Percentiles rank a stretch among this genome's conserved stretches.
Conservation (phyloP, 64 coral and sea anemone genomes). For the Acropora tenuis region DNA sequence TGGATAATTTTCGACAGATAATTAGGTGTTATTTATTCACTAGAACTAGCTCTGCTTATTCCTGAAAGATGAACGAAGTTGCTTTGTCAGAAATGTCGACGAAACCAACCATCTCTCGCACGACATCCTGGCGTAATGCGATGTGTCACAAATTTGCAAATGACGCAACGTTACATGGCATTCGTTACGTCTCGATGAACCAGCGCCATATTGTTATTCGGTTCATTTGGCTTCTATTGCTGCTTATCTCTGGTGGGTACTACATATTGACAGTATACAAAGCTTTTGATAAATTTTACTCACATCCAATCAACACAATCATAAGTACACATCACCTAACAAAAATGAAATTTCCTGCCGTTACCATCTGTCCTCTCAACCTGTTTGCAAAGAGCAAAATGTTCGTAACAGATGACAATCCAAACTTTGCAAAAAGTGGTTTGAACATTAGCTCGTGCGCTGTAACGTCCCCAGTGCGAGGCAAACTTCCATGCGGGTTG, state of each 20-base stretch:
- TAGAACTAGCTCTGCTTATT: no score
- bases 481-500: slow-evolving; percentile 10
- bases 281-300: slow-evolving; percentile 61
- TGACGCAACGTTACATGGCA: slow-evolving; percentile 66
- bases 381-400: slow-evolving; percentile 17
- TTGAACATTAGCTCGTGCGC: slow-evolving; percentile 39
- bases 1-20: no score
- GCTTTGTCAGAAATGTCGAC: not conserved
- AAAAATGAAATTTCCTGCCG: slow-evolving; percentile 59
- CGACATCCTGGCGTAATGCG: not conserved
- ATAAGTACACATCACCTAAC: slow-evolving; percentile 27
- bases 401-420: slow-evolving; percentile 13
- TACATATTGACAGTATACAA: slow-evolving; percentile 31
- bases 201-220: not conserved
- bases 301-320: slow-evolving; percentile 62
- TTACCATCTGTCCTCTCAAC: slow-evolving; percentile 62
- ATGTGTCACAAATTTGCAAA: slow-evolving; percentile 66
- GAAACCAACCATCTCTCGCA: not conserved
- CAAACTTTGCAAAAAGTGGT: slow-evolving; percentile 19
- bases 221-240: slow-evolving; percentile 51
- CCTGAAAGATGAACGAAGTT: not conserved
- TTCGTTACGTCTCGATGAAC: slow-evolving; percentile 63
- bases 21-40: no score
- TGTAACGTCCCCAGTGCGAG: not conserved
- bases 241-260: slow-evolving; percentile 39